Percentiles rank a stretch among this genome's conserved stretches.
These are phyloP conservation scores for Epinotia ramella DNA, from an alignment of 2,888 invertebrate species.

Conservation along the genomic window DNA sequence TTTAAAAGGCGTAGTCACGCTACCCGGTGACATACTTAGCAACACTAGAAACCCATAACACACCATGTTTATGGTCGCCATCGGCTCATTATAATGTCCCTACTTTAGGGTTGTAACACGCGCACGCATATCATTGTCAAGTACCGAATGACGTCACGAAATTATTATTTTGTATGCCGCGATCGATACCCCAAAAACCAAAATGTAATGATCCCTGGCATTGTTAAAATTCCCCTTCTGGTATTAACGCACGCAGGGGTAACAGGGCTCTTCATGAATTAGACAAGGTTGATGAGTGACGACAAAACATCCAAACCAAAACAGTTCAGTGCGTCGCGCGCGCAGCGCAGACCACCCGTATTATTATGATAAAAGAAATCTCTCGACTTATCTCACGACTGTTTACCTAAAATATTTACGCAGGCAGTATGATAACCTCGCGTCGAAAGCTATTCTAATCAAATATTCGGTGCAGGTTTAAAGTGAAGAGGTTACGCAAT, in stretches of 20 bases:
- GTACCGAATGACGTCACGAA: constrained; percentile 66
- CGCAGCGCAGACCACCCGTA: constrained; percentile 74
- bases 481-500: constrained; percentile 5
- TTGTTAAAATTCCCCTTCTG: constrained; percentile 55
- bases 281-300: constrained; percentile 53
- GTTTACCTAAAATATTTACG: constrained; percentile 62
- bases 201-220: constrained; percentile 58
- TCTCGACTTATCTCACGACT: constrained; percentile 61
- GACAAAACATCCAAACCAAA: constrained; percentile 25
- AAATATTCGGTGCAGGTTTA: constrained; percentile 6
- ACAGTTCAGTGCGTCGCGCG: constrained; percentile 62
- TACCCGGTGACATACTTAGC: constrained; percentile 57
- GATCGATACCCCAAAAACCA: constrained; percentile 67
- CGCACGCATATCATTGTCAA: constrained; percentile 64
- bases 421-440: constrained; percentile 60
- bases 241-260: constrained; percentile 49
- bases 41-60: constrained; percentile 51
- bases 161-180: constrained; percentile 67
- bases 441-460: constrained; percentile 3
- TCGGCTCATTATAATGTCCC: constrained; percentile 61
- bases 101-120: constrained; percentile 67
- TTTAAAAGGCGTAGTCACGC: constrained; percentile 23
- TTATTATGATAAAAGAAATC: constrained; percentile 60
- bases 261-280: constrained; percentile 55
- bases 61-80: constrained; percentile 58